Base-by-base conservation (phyloP, 2,797 vertebrate genomes). In the Ara ararauna region DNA sequence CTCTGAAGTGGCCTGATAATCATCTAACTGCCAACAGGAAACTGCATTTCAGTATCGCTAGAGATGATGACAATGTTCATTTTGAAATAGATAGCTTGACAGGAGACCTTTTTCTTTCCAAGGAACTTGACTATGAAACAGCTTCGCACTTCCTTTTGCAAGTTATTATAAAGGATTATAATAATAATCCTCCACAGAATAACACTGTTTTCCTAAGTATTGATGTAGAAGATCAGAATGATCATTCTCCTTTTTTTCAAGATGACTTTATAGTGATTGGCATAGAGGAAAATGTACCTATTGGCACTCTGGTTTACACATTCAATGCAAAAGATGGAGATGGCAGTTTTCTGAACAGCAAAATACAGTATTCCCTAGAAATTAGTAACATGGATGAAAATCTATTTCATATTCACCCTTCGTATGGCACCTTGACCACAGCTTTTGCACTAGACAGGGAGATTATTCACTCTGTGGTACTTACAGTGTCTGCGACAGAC, bases 251-350 rank as follows among this genome's bases (percentile, higher is more conserved):
- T 0, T 97, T 96, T 97, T 99, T 99, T 96, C 97, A 95, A 27
- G 98, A 99, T 42, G 97, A 98, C 65, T 95, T 99, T 68, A 51
- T 99, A 73, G 97, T 97, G 40, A 98, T 99, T 54, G 98, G 98
- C 2, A 13, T 99, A 90, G 92, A 97, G 50, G 99, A 99, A 97
- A 98, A 99, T 30, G 96, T 97, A 13, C 88, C 98, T 0, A 16
- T 98, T 20, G 99, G 99, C 42, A 98, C 98, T 1, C 75, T 92
- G 53, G 98, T 98, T 11, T 98, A 98, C 26, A 97, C 98, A 14
- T 99, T 99, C 95, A 96, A 98, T 36, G 99, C 99, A 88, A 98
- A 98, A 85, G 99, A 99, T 8, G 98, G 97, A 1, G 99, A 99
- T 6, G 99, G 98, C 47, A 98, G 98, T 71, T 98, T 98, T 94